These are phyloP conservation scores for Drosophila pandora DNA, from an alignment of 1,140 invertebrate species.

Conservation along the genomic window DNA sequence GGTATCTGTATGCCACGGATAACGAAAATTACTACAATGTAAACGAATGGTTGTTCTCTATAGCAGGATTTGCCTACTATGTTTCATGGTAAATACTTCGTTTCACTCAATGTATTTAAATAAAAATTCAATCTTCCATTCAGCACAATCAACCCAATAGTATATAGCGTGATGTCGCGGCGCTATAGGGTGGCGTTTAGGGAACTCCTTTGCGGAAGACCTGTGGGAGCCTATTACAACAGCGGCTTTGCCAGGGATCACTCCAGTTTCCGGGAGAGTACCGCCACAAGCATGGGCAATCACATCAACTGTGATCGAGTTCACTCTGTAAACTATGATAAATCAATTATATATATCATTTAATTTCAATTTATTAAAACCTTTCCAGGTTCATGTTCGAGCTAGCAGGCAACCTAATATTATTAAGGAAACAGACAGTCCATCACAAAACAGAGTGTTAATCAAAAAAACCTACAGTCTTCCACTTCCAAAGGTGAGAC, in stretches of 20 bases:
- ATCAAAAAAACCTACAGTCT: slow-evolving; percentile 58
- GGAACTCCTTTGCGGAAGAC: slow-evolving; percentile 87
- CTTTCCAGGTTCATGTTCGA: slow-evolving; percentile 43
- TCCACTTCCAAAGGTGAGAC: slow-evolving; percentile 41
- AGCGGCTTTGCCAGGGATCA: slow-evolving; percentile 85
- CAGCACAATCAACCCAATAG: slow-evolving; percentile 94
- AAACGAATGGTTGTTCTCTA: slow-evolving; percentile 92
- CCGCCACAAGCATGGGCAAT: slow-evolving; percentile 41
- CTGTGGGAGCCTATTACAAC: slow-evolving; percentile 73
- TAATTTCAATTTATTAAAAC: background rate
- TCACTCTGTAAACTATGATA: slow-evolving; percentile 56
- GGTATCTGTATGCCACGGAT: slow-evolving; percentile 89
- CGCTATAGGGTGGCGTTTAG: slow-evolving; percentile 93
- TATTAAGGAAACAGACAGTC: slow-evolving; percentile 18
- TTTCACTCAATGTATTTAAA: background rate
- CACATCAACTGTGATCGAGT: slow-evolving; percentile 60
- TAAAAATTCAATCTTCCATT: background rate
- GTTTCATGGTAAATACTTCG: slow-evolving; percentile 87
- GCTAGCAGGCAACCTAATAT: slow-evolving; percentile 37
- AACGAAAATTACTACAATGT: slow-evolving; percentile 87
- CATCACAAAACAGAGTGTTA: slow-evolving; percentile 40
- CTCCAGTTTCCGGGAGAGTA: slow-evolving; percentile 86
- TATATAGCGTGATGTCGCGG: slow-evolving; percentile 95
- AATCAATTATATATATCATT: background rate
- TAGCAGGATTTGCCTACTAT: slow-evolving; percentile 93